These are phyloP conservation scores for Drosophila conformis DNA, from an alignment of 2,888 invertebrate species.

Conservation along the genomic window DNA sequence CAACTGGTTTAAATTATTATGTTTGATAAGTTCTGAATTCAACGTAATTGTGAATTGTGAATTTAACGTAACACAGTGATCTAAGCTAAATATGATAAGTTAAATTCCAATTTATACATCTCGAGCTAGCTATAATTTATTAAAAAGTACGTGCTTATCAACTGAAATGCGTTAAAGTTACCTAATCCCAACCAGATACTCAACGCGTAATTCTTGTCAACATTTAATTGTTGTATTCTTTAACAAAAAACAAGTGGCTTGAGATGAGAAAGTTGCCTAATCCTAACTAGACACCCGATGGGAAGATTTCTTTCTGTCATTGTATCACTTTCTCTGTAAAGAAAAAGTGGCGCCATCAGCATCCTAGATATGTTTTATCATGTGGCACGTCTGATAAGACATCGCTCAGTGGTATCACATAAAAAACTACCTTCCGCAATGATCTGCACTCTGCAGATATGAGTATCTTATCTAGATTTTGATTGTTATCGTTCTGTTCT, in stretches of 20 bases:
- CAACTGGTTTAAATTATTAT: slow-evolving; percentile 3
- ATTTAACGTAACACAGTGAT: not conserved
- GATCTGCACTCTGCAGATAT: slow-evolving; percentile 24
- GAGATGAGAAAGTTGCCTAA: not conserved
- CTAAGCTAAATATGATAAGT: not conserved
- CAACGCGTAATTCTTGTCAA: not conserved
- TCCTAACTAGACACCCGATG: not conserved
- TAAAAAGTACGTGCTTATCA: not conserved
- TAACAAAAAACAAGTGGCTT: not conserved
- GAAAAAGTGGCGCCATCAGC: not conserved
- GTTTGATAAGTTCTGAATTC: not conserved
- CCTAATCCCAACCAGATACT: not conserved
- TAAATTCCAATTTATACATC: slow-evolving; percentile 1
- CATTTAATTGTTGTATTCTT: not conserved
- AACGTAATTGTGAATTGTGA: not conserved
- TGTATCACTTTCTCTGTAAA: not conserved
- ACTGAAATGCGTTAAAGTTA: not conserved
- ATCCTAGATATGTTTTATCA: not conserved
- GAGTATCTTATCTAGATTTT: slow-evolving; percentile 34
- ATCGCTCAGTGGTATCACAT: not conserved
- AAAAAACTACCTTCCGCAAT: not conserved
- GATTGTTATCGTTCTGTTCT: slow-evolving; percentile 8
- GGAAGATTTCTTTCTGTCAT: not conserved
- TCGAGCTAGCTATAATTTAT: not conserved
- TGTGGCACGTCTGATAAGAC: not conserved